Evolutionary conservation across 2,888 invertebrate species (phyloP).

Genomic region (Drosophila maculinotata): DNA sequence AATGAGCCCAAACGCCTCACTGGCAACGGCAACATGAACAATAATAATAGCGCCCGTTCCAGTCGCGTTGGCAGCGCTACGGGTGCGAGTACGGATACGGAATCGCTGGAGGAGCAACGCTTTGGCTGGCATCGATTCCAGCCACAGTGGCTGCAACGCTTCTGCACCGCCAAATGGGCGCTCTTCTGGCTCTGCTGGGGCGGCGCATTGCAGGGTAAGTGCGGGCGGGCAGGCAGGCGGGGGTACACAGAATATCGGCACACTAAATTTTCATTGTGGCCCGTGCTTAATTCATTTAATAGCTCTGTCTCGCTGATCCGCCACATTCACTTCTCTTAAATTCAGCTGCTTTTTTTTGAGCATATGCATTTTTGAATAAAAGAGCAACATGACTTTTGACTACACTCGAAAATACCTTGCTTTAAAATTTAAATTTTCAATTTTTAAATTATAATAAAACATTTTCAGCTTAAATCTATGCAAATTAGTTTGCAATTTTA

Average conservation of each 20-base stretch:
- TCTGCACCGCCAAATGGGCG: conserved; percentile 91
- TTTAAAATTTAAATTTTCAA: neutral
- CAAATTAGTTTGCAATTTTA: no score
- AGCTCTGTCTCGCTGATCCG: conserved; percentile 38
- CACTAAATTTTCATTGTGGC: conserved; percentile 24
- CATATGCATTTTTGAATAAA: neutral
- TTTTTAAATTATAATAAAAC: neutral
- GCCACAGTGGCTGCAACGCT: conserved; percentile 89
- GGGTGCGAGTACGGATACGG: conserved; percentile 30
- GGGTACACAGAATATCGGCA: conserved; percentile 1
- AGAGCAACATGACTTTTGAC: neutral
- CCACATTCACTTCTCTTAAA: conserved; percentile 33
- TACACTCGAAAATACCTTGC: neutral
- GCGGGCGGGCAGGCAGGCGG: neutral
- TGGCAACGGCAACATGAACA: conserved; percentile 65
- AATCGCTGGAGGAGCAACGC: conserved; percentile 37
- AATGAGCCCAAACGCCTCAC: conserved; percentile 48
- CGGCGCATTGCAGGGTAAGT: conserved; percentile 90
- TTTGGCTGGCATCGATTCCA: conserved; percentile 90
- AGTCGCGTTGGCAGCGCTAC: conserved; percentile 61
- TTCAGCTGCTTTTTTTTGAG: neutral
- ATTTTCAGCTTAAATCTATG: no score
- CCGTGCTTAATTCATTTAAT: conserved; percentile 62
- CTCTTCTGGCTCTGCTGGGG: conserved; percentile 93
- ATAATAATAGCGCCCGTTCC: conserved; percentile 76